These are phyloP conservation scores for Phataginus tetradactyla DNA, from an alignment of 2,797 vertebrate species.

Conservation along the genomic window DNA sequence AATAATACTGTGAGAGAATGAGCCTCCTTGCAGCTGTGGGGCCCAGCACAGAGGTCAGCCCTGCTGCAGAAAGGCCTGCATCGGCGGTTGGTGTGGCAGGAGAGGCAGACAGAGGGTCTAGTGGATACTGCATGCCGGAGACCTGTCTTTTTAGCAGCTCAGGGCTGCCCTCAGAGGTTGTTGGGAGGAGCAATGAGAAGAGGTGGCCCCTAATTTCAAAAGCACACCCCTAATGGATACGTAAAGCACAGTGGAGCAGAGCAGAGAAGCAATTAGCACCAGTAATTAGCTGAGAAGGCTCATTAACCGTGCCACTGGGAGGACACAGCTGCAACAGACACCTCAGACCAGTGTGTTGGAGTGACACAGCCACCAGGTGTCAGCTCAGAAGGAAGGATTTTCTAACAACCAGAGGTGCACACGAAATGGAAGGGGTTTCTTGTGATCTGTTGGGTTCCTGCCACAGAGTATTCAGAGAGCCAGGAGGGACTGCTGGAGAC, in stretches of 20 bases:
- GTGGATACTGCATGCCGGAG: not conserved
- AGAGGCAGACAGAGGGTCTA: not conserved
- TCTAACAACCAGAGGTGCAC: not conserved
- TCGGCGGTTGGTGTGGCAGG: not conserved
- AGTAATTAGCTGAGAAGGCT: not conserved
- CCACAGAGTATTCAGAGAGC: not conserved
- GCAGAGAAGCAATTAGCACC: constrained; percentile 11
- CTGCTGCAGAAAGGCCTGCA: not conserved
- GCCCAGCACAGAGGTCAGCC: not conserved
- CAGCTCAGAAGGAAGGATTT: not conserved
- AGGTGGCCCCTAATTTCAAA: not conserved
- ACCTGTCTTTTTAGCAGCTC: not conserved
- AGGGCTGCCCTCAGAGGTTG: not conserved
- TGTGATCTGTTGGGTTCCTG: not conserved
- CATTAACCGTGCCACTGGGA: not conserved
- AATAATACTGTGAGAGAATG: not conserved
- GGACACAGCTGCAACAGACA: not conserved
- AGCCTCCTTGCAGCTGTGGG: not conserved
- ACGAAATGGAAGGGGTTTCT: not conserved
- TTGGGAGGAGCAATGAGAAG: not conserved
- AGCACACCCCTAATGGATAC: not conserved
- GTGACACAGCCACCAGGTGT: not conserved
- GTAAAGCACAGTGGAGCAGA: not conserved
- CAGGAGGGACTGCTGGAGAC: not conserved
- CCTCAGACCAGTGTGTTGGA: not conserved